Evolutionary conservation across 2,888 invertebrate genomes (phyloP).

Genomic region (Melanchra persicariae): DNA sequence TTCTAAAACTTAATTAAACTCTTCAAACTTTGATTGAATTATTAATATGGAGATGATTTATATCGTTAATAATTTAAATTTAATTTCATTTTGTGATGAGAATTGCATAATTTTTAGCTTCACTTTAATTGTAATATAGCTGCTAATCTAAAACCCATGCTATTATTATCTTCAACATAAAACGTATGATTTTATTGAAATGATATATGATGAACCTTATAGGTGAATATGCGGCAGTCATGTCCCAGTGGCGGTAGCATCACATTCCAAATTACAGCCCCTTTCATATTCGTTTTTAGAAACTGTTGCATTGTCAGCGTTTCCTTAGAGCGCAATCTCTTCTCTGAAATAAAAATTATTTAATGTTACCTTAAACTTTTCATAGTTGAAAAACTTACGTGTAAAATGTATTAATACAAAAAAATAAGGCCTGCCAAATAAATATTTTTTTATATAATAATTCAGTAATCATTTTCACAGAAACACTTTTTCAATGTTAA

Average conservation of each 20-base stretch:
- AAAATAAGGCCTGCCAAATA: no score
- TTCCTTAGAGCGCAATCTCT: constrained; percentile 38
- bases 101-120: not conserved
- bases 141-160: no score
- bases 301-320: constrained; percentile 81
- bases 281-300: constrained; percentile 82
- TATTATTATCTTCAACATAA: no score
- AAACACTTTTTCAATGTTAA: constrained; percentile 26
- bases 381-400: not conserved
- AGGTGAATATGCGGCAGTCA: constrained; percentile 89
- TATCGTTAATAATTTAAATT: no score
- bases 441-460: not conserved
- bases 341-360: constrained; percentile 32
- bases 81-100: not conserved
- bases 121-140: not conserved
- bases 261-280: constrained; percentile 89
- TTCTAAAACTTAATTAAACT: constrained; percentile 1
- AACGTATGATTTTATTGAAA: no score
- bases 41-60: constrained; percentile 1
- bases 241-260: constrained; percentile 88
- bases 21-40: constrained; percentile 7
- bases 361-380: not conserved
- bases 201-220: no score
- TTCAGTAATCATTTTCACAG: not conserved
- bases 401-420: no score